Evolutionary conservation across 2,113 vertebrate species (phyloP).

Genomic region (zebrafish (Danio rerio)): GRCz12tu NC_133192.1:37506501-37507000

Average conservation of each 20-base stretch:
- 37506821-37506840: not conserved
- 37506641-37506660: not conserved
- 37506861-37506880: not conserved
- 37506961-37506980: too few species aligned
- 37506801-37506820: not conserved
- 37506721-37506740: slow-evolving; percentile 2
- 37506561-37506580: not conserved
- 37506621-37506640: not conserved
- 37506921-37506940: not conserved
- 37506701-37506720: slow-evolving; percentile 16
- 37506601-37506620: slow-evolving; percentile 16
- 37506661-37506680: not conserved
- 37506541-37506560: not conserved
- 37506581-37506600: not conserved
- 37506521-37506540: slow-evolving; percentile 15
- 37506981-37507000: too few species aligned
- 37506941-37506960: too few species aligned
- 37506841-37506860: not conserved
- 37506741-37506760: not conserved
- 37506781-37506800: slow-evolving; percentile 2
- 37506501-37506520: slow-evolving; percentile 33
- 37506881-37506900: too few species aligned
- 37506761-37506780: slow-evolving; percentile 12
- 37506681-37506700: not conserved
- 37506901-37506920: not conserved